Percentiles rank a stretch among this genome's conserved stretches.
Conservation (phyloP, 2,888 invertebrate species). For the Laspeyria flexula region DNA sequence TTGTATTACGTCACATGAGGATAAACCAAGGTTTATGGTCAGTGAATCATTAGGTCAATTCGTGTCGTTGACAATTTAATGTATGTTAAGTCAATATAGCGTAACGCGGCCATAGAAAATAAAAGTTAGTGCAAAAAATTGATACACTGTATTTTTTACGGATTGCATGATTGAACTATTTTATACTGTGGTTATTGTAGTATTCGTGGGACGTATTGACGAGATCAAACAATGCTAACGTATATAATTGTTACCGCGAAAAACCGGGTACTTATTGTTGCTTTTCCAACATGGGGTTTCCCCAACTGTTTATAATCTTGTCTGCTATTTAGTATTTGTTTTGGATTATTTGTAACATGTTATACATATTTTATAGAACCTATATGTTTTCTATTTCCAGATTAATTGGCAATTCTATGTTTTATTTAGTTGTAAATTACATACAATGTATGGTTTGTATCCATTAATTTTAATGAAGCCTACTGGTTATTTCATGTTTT, state of each 20-base stretch:
- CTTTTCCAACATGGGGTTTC: slow-evolving; percentile 69
- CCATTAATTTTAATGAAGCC: neutral
- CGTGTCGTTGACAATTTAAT: slow-evolving; percentile 79
- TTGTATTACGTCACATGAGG: slow-evolving; percentile 76
- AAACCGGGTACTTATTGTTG: slow-evolving; percentile 52
- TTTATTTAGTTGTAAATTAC: neutral
- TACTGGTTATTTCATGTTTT: neutral
- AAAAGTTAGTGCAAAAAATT: slow-evolving; percentile 49
- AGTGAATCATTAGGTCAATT: slow-evolving; percentile 83
- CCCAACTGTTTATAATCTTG: slow-evolving; percentile 55
- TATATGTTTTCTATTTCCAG: too few species aligned
- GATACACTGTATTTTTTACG: slow-evolving; percentile 41
- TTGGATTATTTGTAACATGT: slow-evolving; percentile 35
- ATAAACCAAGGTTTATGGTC: slow-evolving; percentile 76
- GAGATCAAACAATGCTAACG: slow-evolving; percentile 72
- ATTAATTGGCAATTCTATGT: too few species aligned
- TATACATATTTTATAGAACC: neutral
- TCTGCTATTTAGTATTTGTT: slow-evolving; percentile 46
- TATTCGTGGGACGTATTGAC: slow-evolving; percentile 58
- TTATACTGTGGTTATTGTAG: slow-evolving; percentile 59
- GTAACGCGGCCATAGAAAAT: slow-evolving; percentile 52
- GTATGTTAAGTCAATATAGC: slow-evolving; percentile 70
- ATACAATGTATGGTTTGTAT: neutral
- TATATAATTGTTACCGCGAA: slow-evolving; percentile 70
- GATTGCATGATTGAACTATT: slow-evolving; percentile 47